phyloP scores from a whole-genome alignment of 2,888 invertebrate species.

The Lasioglossum vierecki region DNA sequence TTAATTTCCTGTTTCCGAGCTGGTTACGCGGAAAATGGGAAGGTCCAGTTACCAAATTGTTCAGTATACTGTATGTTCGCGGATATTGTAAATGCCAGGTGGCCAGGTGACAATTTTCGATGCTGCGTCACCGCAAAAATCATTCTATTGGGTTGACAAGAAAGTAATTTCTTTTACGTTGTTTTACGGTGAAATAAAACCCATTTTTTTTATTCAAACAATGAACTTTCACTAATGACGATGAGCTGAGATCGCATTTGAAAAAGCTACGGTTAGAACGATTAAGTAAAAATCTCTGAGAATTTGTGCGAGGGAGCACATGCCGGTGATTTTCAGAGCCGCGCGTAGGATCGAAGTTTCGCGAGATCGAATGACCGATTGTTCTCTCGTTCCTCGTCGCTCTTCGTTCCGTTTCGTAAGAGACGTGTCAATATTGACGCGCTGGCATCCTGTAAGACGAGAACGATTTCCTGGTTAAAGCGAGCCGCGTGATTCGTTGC shows the following conservation, averaged over 20 bases:
- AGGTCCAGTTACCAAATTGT: constrained; percentile 19
- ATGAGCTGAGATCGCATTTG: too few relatives aligned
- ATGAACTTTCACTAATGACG: too few relatives aligned
- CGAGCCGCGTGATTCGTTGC: constrained; percentile 38
- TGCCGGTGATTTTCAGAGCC: background rate
- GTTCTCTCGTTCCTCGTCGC: constrained; percentile 9
- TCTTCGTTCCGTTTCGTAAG: constrained; percentile 69
- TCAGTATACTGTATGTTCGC: background rate
- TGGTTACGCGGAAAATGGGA: constrained; percentile 25
- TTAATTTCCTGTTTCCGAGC: constrained; percentile 58
- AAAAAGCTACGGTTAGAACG: too few relatives aligned
- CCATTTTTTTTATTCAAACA: too few relatives aligned
- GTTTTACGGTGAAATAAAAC: too few relatives aligned
- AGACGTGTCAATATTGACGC: constrained; percentile 80
- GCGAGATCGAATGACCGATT: constrained; percentile 33
- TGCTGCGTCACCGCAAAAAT: background rate
- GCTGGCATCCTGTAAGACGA: constrained; percentile 77
- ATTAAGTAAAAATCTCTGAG: too few relatives aligned
- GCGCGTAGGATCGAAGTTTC: background rate
- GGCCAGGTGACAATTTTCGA: background rate
- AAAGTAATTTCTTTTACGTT: too few relatives aligned
- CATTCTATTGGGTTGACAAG: too few relatives aligned
- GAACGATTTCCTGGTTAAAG: constrained; percentile 74
- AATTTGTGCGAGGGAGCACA: background rate
- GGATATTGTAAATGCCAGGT: background rate